phyloP scores from a whole-genome alignment of 2,113 vertebrate genomes.

The Apeltes quadracus region DNA sequence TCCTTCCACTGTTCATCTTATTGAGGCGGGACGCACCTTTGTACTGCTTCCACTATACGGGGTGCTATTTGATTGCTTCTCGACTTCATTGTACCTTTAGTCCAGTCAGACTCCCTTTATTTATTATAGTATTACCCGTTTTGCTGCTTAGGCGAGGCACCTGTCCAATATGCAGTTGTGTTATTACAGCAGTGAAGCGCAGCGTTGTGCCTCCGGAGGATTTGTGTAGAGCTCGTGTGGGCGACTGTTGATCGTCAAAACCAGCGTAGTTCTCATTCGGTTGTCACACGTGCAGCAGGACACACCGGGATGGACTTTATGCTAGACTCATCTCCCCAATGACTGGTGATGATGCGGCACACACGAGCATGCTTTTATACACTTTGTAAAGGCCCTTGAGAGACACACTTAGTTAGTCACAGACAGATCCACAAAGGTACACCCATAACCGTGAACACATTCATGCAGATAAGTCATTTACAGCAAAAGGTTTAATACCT shows the following conservation, averaged over 20 bases:
- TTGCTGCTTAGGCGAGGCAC: neutral
- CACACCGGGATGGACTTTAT: neutral
- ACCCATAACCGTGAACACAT: neutral
- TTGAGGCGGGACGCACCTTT: neutral
- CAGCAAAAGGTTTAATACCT: neutral
- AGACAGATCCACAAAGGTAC: neutral
- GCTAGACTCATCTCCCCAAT: neutral
- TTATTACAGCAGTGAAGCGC: neutral
- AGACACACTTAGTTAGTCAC: neutral
- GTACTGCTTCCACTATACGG: neutral
- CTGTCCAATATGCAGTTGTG: neutral
- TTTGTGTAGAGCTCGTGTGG: neutral
- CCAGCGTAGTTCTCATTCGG: neutral
- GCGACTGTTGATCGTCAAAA: neutral
- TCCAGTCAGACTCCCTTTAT: too few species aligned
- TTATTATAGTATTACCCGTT: neutral
- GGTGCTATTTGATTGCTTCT: neutral
- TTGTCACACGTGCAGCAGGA: neutral
- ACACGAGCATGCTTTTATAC: neutral
- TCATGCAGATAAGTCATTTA: constrained; percentile 6
- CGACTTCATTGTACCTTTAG: neutral
- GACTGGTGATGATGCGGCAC: constrained; percentile 21
- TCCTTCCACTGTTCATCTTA: neutral
- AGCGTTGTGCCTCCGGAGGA: neutral
- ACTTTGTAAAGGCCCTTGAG: neutral